These are phyloP conservation scores for Caerostris darwini DNA, from an alignment of 1,140 invertebrate species.

Conservation along the genomic window DNA sequence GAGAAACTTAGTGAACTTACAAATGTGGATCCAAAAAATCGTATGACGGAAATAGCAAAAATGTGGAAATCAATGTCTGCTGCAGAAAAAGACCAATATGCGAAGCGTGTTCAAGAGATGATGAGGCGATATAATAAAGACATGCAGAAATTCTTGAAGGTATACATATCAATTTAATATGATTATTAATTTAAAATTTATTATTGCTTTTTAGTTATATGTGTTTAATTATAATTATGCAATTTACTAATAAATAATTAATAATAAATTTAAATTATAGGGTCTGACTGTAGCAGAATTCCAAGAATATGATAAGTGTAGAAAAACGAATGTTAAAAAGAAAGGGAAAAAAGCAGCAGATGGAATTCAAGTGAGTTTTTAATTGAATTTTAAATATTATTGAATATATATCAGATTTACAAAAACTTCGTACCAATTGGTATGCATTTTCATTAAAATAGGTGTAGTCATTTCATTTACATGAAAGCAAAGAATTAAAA, in stretches of 20 bases:
- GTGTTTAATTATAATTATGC: too few species aligned
- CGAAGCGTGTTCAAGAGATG: conserved; percentile 80
- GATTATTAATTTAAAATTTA: neutral
- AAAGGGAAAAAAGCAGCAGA: conserved; percentile 67
- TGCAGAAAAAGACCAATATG: conserved; percentile 81
- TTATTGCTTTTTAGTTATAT: neutral
- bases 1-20: conserved; percentile 79
- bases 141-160: conserved; percentile 82
- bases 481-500: too few species aligned
- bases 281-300: conserved; percentile 71
- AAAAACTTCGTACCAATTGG: too few species aligned
- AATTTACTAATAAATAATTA: neutral
- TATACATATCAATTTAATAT: conserved; percentile 71
- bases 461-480: too few species aligned
- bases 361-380: conserved; percentile 31
- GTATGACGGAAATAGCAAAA: conserved; percentile 80
- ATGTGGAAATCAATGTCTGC: conserved; percentile 81
- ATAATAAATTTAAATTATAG: conserved; percentile 11
- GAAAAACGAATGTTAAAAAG: conserved; percentile 66
- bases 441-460: too few species aligned
- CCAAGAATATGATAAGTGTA: conserved; percentile 74
- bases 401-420: neutral
- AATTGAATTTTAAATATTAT: neutral
- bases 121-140: conserved; percentile 82
- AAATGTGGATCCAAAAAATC: conserved; percentile 79